A percentile compares a stretch with the other conserved stretches of the same genome.
These are phyloP conservation scores for Aromia moschata DNA, from an alignment of 2,888 invertebrate genomes.

Conservation along the genomic window DNA sequence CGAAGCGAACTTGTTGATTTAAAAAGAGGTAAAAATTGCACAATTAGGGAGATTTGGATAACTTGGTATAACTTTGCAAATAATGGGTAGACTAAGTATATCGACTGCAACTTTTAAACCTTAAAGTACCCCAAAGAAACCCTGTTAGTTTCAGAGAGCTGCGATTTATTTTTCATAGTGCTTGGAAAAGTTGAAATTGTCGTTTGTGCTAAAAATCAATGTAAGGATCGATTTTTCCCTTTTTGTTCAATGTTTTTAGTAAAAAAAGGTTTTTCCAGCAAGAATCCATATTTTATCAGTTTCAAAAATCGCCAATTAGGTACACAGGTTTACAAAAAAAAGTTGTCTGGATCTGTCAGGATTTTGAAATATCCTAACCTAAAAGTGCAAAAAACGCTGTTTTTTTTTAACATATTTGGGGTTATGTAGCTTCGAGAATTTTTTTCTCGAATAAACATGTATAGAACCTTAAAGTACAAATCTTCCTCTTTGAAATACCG, in stretches of 20 bases:
- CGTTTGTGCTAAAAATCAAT: background rate
- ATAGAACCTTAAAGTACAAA: no score
- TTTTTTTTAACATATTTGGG: no score
- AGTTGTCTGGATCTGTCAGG: no score
- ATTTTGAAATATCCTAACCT: no score
- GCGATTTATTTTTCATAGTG: background rate
- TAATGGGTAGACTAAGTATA: background rate
- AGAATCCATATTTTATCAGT: background rate
- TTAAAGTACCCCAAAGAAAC: background rate
- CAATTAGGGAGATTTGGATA: background rate
- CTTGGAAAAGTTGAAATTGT: background rate
- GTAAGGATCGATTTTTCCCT: background rate
- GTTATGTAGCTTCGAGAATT: no score
- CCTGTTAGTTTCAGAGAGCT: background rate
- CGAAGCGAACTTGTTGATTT: background rate
- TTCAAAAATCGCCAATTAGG: no score
- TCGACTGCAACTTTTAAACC: background rate
- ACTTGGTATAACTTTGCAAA: background rate
- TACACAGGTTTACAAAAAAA: no score
- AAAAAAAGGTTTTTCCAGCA: background rate
- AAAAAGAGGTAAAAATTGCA: background rate
- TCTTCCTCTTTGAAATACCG: no score
- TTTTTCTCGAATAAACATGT: no score
- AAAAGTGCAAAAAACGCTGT: no score
- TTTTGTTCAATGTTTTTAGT: background rate